Base-by-base conservation (phyloP, 2,113 vertebrate genomes). In the Sclerurus mexicanus region DNA sequence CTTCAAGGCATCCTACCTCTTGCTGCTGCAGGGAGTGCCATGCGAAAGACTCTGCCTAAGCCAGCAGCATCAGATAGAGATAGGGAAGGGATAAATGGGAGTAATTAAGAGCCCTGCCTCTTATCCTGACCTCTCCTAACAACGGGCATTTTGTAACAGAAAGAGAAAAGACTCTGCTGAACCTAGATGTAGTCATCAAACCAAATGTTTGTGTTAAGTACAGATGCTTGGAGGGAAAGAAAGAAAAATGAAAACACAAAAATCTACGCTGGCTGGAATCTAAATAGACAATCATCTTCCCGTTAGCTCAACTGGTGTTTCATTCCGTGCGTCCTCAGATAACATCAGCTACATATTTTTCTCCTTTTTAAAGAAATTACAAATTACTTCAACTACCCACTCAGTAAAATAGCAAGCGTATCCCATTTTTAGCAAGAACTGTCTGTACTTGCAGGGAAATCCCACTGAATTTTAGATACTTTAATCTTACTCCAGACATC, bases 181-280 rank as follows among this genome's bases (percentile, higher is more conserved):
- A 81, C 58, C 75, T 56, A 53, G 76, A 93, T 50, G 40, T 10
- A 90, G 76, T 92, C 73, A 79, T 66, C 69, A 90, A 94, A 86
- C 37, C 31, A 58, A 92, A 89, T 87, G 62, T 92, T 94, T 89
- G 19, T 93, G 52, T 72, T 63, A 58, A 75, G 62, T 10, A 67
- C 90, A 93, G 84, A 92, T 83, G 42, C 82, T 89, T 94, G 93
- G 84, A 95, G 58, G 78, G 50, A 68, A 73, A 62, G 28, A 35
- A 30, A 59, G 15, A 87, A 89, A 91, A 92, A 33, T 10, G 37
- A 85, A 93, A 77, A 87, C 58, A 85, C 10, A 71, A 88, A 95
- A 91, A 85, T 68, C 60, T 74, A 27, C 33, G 49, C 49, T 72
- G 87, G 33, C 49, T 77, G 23, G 46, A 69, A 82, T 17, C 44